Evolutionary conservation across 2,797 vertebrate genomes (phyloP), one percentile per base, ranked within the genome.

Genomic region (Pseudochromis fuscus): DNA sequence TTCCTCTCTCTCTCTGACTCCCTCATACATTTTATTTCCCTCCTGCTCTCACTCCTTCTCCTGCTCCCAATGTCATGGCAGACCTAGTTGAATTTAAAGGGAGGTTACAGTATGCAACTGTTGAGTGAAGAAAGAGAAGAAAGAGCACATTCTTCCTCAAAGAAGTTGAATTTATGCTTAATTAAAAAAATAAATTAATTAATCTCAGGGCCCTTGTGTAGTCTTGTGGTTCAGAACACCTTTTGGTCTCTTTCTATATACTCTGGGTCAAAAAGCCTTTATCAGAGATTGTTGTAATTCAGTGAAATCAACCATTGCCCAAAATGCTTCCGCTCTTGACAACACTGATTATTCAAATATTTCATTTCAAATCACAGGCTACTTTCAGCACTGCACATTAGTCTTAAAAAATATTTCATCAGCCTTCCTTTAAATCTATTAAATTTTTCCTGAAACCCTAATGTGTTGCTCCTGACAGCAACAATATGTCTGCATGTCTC

Each of bases 11-110:
- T 65, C 57, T 48, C 30, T 45, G 21, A 15, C 21, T 44, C 53
- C 24, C 50, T 35, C 52, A 8, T 37, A 78, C 74, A 31, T 68
- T 59, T 52, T 73, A 27, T 52, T 66, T 63, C 55, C n/a, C 46
- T 75, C 58, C 44, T 31, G 19, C 48, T 80, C 50, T 59, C 37
- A 19, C 55, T 52, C 45, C 18, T 27, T 59, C 55, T 56, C 61
- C 53, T 23, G 28, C 57, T 70, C 21, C 23, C 72, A 85, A 75
- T 89, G 87, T 84, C 85, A 90, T 46, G 57, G 67, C 27, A 48
- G 45, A 68, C 82, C 38, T 44, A 49, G 35, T 11, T 1, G 11
- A 28, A 66, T 69, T 73, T 42, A 53, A 72, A 80, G 50, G 37
- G 42, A 72, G 42, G 25, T 23, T 31, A 1, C 30, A 59, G 23